Percentiles rank a stretch among this genome's conserved stretches.
Evolutionary conservation across 2,888 invertebrate genomes (phyloP).

Genomic region (Drosophila tanythrix): DNA sequence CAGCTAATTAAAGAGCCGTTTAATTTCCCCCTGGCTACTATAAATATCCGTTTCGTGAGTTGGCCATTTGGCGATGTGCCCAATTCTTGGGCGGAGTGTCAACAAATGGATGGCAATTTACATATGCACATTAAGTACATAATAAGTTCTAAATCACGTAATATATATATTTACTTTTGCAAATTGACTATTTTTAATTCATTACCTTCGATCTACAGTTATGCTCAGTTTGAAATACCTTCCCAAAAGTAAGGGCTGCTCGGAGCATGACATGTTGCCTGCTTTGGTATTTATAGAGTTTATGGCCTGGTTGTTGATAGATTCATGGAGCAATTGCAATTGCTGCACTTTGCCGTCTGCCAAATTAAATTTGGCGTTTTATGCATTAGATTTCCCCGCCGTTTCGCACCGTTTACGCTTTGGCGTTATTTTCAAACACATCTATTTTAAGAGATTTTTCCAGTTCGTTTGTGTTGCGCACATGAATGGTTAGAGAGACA

Average conservation of each 20-base stretch:
- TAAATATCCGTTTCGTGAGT: conserved; percentile 40
- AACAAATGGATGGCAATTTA: conserved; percentile 6
- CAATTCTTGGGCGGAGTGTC: conserved; percentile 9
- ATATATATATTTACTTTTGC: background rate
- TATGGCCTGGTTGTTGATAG: conserved; percentile 60
- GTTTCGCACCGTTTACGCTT: conserved; percentile 24
- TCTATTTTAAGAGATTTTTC: conserved; percentile 61
- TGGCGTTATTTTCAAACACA: conserved; percentile 27
- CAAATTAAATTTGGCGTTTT: conserved; percentile 55
- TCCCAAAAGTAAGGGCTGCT: background rate
- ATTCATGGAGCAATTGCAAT: conserved; percentile 59
- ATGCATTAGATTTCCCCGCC: conserved; percentile 32
- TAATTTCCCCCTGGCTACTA: conserved; percentile 36
- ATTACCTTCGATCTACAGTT: background rate
- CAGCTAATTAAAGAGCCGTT: conserved; percentile 52
- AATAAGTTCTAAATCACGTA: no score
- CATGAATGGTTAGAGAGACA: conserved; percentile 44
- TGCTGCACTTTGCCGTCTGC: conserved; percentile 48
- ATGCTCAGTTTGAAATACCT: background rate
- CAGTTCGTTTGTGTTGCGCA: conserved; percentile 62
- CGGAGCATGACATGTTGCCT: background rate
- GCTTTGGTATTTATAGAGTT: conserved; percentile 49
- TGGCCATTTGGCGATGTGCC: conserved; percentile 46
- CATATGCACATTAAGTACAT: no score
- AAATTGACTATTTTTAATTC: background rate